These are phyloP conservation scores for Pimephales promelas DNA, from an alignment of 2,113 vertebrate species.

Conservation along the genomic window DNA sequence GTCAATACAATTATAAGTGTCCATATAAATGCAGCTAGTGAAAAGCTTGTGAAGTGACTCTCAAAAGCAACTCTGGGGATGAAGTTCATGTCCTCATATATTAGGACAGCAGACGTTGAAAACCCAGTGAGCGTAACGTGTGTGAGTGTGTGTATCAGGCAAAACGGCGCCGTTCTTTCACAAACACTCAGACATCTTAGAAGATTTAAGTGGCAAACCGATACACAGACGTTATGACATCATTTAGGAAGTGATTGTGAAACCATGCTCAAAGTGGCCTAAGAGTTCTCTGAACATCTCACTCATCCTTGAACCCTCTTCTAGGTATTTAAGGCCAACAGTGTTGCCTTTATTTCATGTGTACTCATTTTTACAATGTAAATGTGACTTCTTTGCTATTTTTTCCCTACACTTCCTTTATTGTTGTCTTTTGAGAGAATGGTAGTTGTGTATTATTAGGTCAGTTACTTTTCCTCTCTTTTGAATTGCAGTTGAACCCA, in stretches of 20 bases:
- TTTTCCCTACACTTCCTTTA: background rate
- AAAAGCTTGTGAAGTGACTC: no score
- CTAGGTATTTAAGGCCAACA: background rate
- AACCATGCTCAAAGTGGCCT: background rate
- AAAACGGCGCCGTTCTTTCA: no score
- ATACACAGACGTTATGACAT: background rate
- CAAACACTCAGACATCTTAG: no score
- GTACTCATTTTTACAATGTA: background rate
- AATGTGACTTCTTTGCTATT: background rate
- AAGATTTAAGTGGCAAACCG: background rate
- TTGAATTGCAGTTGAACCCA: slow-evolving; percentile 86
- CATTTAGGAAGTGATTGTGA: background rate
- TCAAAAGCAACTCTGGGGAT: no score
- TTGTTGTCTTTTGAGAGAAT: background rate
- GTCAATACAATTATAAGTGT: no score
- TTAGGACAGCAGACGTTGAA: no score
- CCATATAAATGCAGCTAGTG: no score
- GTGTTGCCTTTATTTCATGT: background rate
- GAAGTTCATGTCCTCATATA: no score
- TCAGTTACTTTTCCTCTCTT: background rate
- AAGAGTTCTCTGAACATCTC: background rate
- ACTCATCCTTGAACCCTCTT: background rate
- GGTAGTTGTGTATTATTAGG: background rate
- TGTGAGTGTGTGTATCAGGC: no score
- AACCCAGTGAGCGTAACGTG: no score